Conservation (phyloP, 2,888 invertebrate genomes). For the Dromius quadrimaculatus region DNA sequence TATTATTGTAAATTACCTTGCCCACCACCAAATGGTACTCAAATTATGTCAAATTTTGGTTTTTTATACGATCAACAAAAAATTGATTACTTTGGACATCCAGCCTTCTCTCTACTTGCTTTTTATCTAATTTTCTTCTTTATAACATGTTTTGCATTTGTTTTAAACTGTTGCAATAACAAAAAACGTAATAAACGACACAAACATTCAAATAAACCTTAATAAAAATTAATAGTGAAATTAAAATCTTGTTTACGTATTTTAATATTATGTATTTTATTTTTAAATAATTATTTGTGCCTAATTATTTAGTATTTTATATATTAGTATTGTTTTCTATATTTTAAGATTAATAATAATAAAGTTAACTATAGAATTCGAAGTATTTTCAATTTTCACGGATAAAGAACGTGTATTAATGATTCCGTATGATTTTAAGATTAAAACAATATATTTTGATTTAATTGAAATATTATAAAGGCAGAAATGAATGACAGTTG, state of each 20-base stretch:
- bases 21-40: conserved; percentile 83
- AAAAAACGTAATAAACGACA: conserved; percentile 67
- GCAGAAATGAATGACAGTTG: too few relatives aligned
- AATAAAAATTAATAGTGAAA: conserved; percentile 54
- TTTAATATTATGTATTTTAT: conserved; percentile 46
- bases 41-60: conserved; percentile 71
- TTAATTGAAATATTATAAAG: too few relatives aligned
- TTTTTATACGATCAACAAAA: conserved; percentile 69
- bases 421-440: too few relatives aligned
- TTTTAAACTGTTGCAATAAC: conserved; percentile 70
- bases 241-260: neutral
- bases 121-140: conserved; percentile 74
- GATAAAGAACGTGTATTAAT: too few relatives aligned
- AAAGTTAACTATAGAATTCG: neutral
- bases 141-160: conserved; percentile 73
- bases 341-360: conserved; percentile 35
- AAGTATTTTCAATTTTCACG: too few relatives aligned
- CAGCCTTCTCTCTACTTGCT: conserved; percentile 72
- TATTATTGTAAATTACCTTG: conserved; percentile 86
- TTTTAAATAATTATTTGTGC: conserved; percentile 25
- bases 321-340: conserved; percentile 20
- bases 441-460: too few relatives aligned
- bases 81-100: conserved; percentile 69
- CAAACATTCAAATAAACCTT: conserved; percentile 75
- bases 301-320: conserved; percentile 37